Evolutionary conservation across 2,888 invertebrate genomes (phyloP).

Genomic region (Trilocha varians): DNA sequence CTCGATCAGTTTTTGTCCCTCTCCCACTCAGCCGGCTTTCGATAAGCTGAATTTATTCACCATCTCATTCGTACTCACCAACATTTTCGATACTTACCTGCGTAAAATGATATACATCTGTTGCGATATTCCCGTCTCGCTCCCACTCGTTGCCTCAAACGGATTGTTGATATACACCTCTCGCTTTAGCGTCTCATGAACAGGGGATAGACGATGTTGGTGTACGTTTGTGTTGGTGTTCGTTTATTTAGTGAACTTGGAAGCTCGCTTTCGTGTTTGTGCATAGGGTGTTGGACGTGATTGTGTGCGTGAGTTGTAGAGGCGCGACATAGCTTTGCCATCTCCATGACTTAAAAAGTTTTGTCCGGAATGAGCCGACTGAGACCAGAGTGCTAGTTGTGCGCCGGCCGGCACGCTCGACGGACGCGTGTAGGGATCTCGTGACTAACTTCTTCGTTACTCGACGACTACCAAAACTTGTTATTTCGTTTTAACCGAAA

Average conservation of each 20-base stretch:
- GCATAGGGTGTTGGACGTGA: constrained; percentile 59
- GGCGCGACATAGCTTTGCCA: constrained; percentile 74
- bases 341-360: constrained; percentile 73
- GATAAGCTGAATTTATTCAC: constrained; percentile 62
- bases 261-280: constrained; percentile 69
- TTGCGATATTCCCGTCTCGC: constrained; percentile 54
- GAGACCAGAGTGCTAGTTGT: constrained; percentile 60
- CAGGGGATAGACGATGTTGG: constrained; percentile 68
- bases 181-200: constrained; percentile 58
- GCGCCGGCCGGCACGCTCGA: constrained; percentile 63
- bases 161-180: constrained; percentile 69
- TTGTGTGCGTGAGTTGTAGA: constrained; percentile 69
- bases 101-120: constrained; percentile 73
- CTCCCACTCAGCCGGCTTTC: constrained; percentile 59
- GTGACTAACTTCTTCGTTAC: constrained; percentile 58
- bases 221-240: constrained; percentile 67
- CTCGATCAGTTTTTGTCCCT: constrained; percentile 66
- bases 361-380: constrained; percentile 64
- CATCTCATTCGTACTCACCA: constrained; percentile 62
- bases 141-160: constrained; percentile 38
- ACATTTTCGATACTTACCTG: constrained; percentile 73
- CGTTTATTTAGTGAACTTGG: constrained; percentile 74
- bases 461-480: constrained; percentile 55
- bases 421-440: constrained; percentile 41
- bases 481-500: constrained; percentile 19